phyloP scores from a whole-genome alignment of 2,797 vertebrate species.

The Sebastes dallii region DNA sequence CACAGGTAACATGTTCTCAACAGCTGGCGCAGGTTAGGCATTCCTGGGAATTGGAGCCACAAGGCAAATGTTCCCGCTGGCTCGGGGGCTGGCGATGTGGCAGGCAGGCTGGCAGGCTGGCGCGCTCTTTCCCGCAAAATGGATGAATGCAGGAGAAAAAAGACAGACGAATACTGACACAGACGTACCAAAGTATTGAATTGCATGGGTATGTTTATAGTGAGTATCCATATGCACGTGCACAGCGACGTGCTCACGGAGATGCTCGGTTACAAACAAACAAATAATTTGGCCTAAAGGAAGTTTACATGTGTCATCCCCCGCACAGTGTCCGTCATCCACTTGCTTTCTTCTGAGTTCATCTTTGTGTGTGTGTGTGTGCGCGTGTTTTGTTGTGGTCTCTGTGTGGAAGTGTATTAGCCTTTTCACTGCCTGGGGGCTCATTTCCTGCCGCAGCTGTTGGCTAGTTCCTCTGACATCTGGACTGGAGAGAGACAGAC shows the following conservation, averaged over 20 bases:
- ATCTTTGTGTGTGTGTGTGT: conserved; percentile 1
- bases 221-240: neutral
- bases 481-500: conserved; percentile 70
- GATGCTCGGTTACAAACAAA: conserved; percentile 1
- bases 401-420: conserved; percentile 69
- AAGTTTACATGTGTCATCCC: neutral
- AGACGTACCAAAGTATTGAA: neutral
- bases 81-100: conserved; percentile 88
- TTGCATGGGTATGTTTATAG: neutral
- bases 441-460: conserved; percentile 78
- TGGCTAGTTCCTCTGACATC: conserved; percentile 78
- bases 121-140: conserved; percentile 60
- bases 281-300: conserved; percentile 30
- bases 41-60: conserved; percentile 99
- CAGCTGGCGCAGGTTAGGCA: conserved; percentile 99
- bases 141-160: conserved; percentile 45
- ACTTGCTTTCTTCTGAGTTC: conserved; percentile 11
- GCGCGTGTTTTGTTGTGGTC: conserved; percentile 47
- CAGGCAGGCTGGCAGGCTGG: conserved; percentile 92
- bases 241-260: neutral
- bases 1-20: conserved; percentile 99
- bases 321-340: neutral
- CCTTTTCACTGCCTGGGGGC: conserved; percentile 70
- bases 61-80: conserved; percentile 99
- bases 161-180: conserved; percentile 31